Base-by-base conservation (phyloP, 1,140 invertebrate genomes). In the Drosophila serrata region DNA sequence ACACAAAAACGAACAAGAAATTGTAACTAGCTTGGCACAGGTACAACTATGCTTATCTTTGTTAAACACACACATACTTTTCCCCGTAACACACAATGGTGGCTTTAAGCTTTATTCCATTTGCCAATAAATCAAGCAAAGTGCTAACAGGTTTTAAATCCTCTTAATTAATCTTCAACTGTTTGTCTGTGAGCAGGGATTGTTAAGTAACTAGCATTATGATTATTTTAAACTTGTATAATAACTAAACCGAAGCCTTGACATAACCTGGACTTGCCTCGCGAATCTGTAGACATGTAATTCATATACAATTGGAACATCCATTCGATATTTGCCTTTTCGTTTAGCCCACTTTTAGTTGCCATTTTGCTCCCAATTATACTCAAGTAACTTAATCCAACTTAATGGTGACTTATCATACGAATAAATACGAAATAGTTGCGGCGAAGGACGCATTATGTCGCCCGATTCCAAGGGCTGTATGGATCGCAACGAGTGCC, bases 401-500 rank as follows among this genome's bases (percentile, higher is more conserved):
- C 31, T 17, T 67, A 56, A 51, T 68, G 55, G 43, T 73, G 27
- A 45, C 29, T 42, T 22, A 33, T 63, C 33, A 57, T 45, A 29
- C 33, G 13, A 46, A 55, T n/a, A 73, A 59, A 45, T 6, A 24
- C 35, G 15, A 46, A 48, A 37, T 40, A 98, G 97, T 93, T 98
- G 98, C 94, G 97, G 97, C 67, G 97, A 98, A 94, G 97, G 97
- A 92, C 96, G 96, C 88, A 95, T 98, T 84, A 95, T 97, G 91
- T 97, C 97, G 31, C 94, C 96, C 49, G 97, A 98, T 94, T 96
- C 96, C 72, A 97, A 98, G 93, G 96, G 97, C 84, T 99, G 98
- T 93, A 96, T 96, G 93, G 98, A 99, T 94, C 97, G 97, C 93
- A 97, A 99, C 93, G 98, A 99, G 92, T 99, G 98, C 93, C 95